Conservation (phyloP, 2,888 invertebrate genomes). For the Microctonus brassicae region DNA sequence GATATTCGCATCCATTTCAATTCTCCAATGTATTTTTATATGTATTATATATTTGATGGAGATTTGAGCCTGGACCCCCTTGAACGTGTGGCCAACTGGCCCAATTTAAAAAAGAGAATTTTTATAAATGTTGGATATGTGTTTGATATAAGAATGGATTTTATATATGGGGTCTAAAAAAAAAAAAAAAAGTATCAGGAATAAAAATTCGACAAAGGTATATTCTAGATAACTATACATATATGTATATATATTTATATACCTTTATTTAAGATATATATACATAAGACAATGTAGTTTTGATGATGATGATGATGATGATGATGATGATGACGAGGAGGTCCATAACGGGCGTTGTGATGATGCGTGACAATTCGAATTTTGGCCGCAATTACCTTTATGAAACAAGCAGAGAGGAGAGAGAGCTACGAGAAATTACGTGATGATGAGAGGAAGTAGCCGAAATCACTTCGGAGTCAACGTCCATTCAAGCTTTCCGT, state of each 20-base stretch:
- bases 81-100: slow-evolving; percentile 2
- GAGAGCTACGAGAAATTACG: too few relatives aligned
- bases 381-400: slow-evolving; percentile 57
- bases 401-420: not conserved
- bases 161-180: too few relatives aligned
- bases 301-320: slow-evolving; percentile 15
- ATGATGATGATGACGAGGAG: slow-evolving; percentile 28
- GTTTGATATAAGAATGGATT: not conserved
- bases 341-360: slow-evolving; percentile 48
- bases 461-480: slow-evolving; percentile 53
- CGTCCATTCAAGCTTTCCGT: slow-evolving; percentile 40
- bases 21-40: not conserved
- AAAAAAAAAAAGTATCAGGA: not conserved
- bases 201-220: not conserved
- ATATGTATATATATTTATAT: too few relatives aligned
- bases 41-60: not conserved
- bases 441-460: slow-evolving; percentile 39
- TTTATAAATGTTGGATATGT: not conserved
- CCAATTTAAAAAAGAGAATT: not conserved
- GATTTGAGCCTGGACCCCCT: not conserved
- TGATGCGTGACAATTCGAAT: slow-evolving; percentile 62
- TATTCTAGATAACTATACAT: too few relatives aligned
- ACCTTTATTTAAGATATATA: too few relatives aligned
- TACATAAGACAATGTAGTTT: too few relatives aligned
- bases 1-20: slow-evolving; percentile 2